Evolutionary conservation across 2,888 invertebrate genomes (phyloP), one percentile per base, ranked within the genome.

Genomic region (Pemphredon lugubris): DNA sequence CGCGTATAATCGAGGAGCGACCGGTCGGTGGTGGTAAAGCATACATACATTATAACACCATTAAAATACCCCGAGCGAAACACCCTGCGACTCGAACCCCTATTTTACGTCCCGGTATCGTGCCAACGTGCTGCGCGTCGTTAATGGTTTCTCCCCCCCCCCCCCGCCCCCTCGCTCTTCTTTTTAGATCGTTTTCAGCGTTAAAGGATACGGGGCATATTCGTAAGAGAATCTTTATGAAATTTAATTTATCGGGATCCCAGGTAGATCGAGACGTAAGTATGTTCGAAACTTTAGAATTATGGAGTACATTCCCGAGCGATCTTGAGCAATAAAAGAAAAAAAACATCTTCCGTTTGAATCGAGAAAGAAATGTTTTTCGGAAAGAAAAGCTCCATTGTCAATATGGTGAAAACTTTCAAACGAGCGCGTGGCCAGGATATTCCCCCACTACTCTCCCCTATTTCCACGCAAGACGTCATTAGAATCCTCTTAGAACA

Each of bases 21-120:
- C 69, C 64, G 73, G 72, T 75, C 77, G 75, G 66, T 78, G 81
- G 75, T 83, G 83, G 84, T 85, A 86, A 86, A 88, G 85, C 85
- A 88, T 88, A 88, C 87, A 86, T 87, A 87, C 87, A 88, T 88
- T 88, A 88, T 87, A 88, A 87, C 86, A 83, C 86, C 85, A 88
- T 87, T 87, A 88, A 87, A 87, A 87, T 87, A 83, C 82, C 78
- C 80, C 77, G 82, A 79, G 80, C 77, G 80, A 81, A 86, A 84
- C 80, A 83, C 72, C 77, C 79, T 71, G 67, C 78, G 79, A 81
- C 83, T 76, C 73, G 83, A 82, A 79, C 82, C 84, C 81, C 77
- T 83, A 85, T 83, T 85, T 86, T 83, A 84, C 85, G 81, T 83
- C 79, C 65, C 64, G 67, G 60, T 74, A 75, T 68, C 83, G 68